Base-by-base conservation (phyloP, 1,140 invertebrate genomes). In the Saccostrea glomerata region DNA sequence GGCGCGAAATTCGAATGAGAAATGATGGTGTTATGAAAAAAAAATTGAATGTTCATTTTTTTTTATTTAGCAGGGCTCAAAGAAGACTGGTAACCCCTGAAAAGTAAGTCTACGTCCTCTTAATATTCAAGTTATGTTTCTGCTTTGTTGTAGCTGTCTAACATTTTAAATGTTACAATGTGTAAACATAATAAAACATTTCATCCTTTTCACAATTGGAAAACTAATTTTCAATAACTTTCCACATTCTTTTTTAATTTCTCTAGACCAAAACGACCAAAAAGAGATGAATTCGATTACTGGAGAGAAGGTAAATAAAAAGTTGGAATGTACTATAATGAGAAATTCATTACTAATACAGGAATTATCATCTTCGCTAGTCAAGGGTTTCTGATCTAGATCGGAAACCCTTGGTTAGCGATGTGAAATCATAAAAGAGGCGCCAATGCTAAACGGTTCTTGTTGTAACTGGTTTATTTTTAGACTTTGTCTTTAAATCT, bases 221-320 rank as follows among this genome's bases (percentile, higher is more conserved):
- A 47, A 47, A 47, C 6, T 47, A 3, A 47, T 47, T 84, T 36
- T 20, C 25, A 60, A 17, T 30, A 63, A 85, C 23, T n/a, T 23
- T 30, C 2, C 12, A 60, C 40, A 17, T 20, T n/a, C 3, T 73
- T 86, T 73, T 73, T 58, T 30, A 11, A 4, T 73, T 36, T 36
- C 13, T 73, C 5, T 54, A 82, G 86, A 55, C 73, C 86, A 12
- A 86, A 20, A 30, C 25, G 54, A 55, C 40, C 7, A 40, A 56
- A 17, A 13, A 86, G 73, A 20, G 86, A 82, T 20, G 86, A 86
- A 2, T 86, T 77, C 17, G 86, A 86, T 30, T 86, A 77, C 9
- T 86, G 86, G 86, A 86, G 73, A 56, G 86, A 86, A 77, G 86
- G 86, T 86, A 86, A 56, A 23, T 77, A 58, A 23, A 23, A 30